Conservation (phyloP, 2,888 invertebrate species). For the Automeris io region DNA sequence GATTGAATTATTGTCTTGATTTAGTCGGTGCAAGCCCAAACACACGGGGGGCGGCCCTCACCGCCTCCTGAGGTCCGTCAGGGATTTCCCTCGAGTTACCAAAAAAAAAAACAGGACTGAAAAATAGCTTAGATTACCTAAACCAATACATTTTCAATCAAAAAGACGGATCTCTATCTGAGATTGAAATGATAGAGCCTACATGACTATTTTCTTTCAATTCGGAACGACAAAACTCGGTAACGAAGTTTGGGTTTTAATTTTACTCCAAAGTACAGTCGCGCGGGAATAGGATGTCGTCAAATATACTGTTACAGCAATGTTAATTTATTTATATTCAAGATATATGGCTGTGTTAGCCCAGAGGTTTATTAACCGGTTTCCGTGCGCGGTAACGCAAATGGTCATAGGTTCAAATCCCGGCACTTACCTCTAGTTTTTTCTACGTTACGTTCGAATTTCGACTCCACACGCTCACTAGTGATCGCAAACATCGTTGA, state of each 20-base stretch:
- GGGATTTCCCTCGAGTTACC: no score
- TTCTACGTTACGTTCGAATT: background rate
- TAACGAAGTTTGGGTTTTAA: conserved; percentile 73
- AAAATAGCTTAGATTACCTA: no score
- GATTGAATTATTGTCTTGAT: no score
- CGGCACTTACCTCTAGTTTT: background rate
- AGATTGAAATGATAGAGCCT: conserved; percentile 69
- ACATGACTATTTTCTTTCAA: conserved; percentile 73
- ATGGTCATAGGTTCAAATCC: background rate
- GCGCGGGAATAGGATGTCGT: conserved; percentile 15
- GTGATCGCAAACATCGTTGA: no score
- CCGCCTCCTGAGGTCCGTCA: no score
- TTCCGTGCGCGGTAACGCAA: background rate
- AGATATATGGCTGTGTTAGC: no score
- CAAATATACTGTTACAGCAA: background rate
- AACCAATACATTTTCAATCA: no score
- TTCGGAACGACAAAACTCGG: conserved; percentile 64
- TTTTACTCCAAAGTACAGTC: conserved; percentile 42
- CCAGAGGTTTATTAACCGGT: no score
- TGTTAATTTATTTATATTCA: background rate
- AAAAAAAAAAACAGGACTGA: no score
- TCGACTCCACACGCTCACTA: no score
- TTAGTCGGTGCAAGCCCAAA: no score
- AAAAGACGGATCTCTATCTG: conserved; percentile 62
- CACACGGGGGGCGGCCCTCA: no score